Base-by-base conservation (phyloP, 2,888 invertebrate species). In the Eupeodes latifasciatus region DNA sequence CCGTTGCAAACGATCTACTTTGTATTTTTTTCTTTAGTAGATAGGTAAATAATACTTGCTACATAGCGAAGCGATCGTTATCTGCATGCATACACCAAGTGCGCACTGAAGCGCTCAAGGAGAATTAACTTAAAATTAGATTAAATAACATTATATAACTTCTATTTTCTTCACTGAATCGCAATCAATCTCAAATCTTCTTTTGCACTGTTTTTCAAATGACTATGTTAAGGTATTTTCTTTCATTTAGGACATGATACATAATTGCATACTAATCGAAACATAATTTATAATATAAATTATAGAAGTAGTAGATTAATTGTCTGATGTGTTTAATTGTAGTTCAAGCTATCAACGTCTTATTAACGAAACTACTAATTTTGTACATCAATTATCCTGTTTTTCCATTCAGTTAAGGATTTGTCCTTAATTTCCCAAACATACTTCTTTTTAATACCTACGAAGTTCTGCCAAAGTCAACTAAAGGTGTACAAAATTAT, bases 61-160 rank as follows among this genome's bases (percentile, higher is more conserved):
- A 2, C 2, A 27, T 27, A 27, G 27, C 3, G 3, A 27, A 14
- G 44, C 12, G 76, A 59, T 57, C 55, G 59, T 51, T 72, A 57
- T 72, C 57, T 44, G 14, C 27, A 19, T 40, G 19, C 64, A 40
- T 40, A 40, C 9, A 40, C 1, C 6, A 40, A 5, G 40, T 27
- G 40, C 4, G 53, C 72, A 64, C 44, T 49, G 12, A 44, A 19
- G 64, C 40, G 51, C 53, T 69, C 11, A n/a, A 62, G 67, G 7
- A 78, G 72, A 66, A 82, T 36, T 19, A 69, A 77, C 64, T n/a
- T 27, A 53, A 64, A 66, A 77, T 49, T 47, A 14, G 51, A 53
- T 47, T 64, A 12, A 55, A 36, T 64, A 77, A 64, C 64, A 49
- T 82, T 82, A 71, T 76, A 64, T 71, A 53, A 76, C 36, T 62